A percentile compares a stretch with the other conserved stretches of the same genome.
These are phyloP conservation scores for Gymnothorax javanicus DNA, from an alignment of 2,797 vertebrate genomes.

Conservation along the genomic window DNA sequence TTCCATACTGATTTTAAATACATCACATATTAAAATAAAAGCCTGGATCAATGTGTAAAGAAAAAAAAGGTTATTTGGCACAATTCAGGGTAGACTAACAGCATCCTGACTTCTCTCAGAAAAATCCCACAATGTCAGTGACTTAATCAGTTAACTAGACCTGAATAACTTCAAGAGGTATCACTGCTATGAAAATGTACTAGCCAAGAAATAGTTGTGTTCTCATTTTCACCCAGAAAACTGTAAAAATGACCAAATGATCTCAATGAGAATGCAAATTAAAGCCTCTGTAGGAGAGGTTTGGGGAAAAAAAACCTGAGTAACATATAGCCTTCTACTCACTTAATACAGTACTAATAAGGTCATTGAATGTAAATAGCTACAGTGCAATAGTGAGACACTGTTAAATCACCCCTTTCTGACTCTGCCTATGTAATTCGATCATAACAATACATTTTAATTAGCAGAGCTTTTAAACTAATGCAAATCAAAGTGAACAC, in stretches of 20 bases:
- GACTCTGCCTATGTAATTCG: neutral
- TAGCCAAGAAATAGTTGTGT: neutral
- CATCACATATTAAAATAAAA: neutral
- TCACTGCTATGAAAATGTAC: neutral
- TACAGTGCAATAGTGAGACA: neutral
- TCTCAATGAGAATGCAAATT: neutral
- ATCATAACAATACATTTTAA: neutral
- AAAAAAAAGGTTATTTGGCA: neutral
- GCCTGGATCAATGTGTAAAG: neutral
- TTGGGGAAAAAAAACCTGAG: neutral
- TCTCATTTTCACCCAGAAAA: neutral
- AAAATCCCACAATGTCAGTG: neutral
- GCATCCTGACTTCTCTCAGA: neutral
- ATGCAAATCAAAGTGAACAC: neutral
- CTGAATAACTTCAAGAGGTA: neutral
- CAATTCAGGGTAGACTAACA: neutral
- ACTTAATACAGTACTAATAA: neutral
- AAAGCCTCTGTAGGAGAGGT: neutral
- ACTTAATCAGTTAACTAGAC: neutral
- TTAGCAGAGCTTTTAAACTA: neutral
- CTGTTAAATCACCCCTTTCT: neutral
- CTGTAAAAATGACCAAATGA: neutral
- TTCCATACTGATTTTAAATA: neutral
- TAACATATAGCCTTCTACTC: neutral
- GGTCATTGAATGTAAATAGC: neutral